A percentile compares a stretch with the other conserved stretches of the same genome.
phyloP scores from a whole-genome alignment of 2,113 vertebrate genomes.

The Lathamus discolor region DNA sequence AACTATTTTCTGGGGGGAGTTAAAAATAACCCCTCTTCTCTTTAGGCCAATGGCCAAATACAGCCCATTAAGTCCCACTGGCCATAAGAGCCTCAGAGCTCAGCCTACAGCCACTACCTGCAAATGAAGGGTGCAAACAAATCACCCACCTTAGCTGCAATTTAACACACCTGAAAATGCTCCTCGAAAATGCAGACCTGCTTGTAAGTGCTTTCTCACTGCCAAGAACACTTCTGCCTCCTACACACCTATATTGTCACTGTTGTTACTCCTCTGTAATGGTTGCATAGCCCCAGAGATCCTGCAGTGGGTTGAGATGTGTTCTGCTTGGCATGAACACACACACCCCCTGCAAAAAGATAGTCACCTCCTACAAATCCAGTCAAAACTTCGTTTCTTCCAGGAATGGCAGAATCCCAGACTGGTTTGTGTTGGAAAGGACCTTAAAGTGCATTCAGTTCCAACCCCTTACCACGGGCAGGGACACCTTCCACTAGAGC shows the following conservation, averaged over 20 bases:
- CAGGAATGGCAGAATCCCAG: neutral
- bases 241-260: rapidly evolving
- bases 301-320: neutral
- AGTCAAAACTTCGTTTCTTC: neutral
- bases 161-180: neutral
- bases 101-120: neutral
- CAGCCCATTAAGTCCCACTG: rapidly evolving
- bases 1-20: neutral
- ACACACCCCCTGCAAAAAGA: rapidly evolving
- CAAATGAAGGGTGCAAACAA: neutral
- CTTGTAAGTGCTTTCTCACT: neutral
- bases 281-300: neutral
- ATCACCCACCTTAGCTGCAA: rapidly evolving
- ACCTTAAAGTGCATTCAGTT: neutral
- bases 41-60: neutral
- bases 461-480: neutral
- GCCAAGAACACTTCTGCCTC: neutral
- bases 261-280: rapidly evolving
- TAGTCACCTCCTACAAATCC: neutral
- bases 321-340: neutral
- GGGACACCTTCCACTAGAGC: neutral
- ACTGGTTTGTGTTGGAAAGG: neutral
- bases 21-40: neutral
- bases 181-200: neutral
- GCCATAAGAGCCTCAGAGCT: neutral